Conservation (phyloP, 1,140 invertebrate species). For the Trichonephila clavipes region DNA sequence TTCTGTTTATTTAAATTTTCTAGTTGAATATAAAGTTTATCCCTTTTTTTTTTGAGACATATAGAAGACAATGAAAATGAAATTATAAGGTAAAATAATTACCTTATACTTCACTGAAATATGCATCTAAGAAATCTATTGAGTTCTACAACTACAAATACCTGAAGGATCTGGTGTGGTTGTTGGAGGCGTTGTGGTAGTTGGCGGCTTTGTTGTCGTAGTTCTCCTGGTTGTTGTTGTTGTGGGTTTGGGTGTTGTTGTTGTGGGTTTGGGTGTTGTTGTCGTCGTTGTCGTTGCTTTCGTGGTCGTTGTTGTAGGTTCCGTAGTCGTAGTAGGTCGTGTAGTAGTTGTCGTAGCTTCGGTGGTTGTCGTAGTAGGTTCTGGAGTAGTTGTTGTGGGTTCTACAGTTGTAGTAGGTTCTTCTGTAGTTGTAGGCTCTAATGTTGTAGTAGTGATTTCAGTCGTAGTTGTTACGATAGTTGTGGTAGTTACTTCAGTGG, state of each 20-base stretch:
- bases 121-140: not conserved
- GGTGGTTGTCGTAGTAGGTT: constrained; percentile 68
- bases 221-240: constrained; percentile 76
- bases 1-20: too few relatives aligned
- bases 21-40: too few relatives aligned
- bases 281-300: constrained; percentile 48
- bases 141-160: constrained; percentile 27
- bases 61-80: too few relatives aligned
- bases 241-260: constrained; percentile 57
- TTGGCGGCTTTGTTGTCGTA: constrained; percentile 68
- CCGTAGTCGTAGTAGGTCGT: constrained; percentile 40
- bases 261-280: constrained; percentile 42
- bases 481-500: constrained; percentile 51
- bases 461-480: constrained; percentile 44
- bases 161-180: constrained; percentile 75
- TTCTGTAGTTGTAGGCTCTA: constrained; percentile 46
- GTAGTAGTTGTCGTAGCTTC: constrained; percentile 73
- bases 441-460: constrained; percentile 44
- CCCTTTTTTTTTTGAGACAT: too few relatives aligned
- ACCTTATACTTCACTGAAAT: too few relatives aligned
- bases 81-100: too few relatives aligned
- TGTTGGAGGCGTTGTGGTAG: constrained; percentile 76
- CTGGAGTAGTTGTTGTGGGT: constrained; percentile 52
- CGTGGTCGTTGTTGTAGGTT: constrained; percentile 54
- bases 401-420: constrained; percentile 72